Evolutionary conservation across 1,140 invertebrate genomes (phyloP), one percentile per base, ranked within the genome.

Genomic region (Parasteatoda tepidariorum): DNA sequence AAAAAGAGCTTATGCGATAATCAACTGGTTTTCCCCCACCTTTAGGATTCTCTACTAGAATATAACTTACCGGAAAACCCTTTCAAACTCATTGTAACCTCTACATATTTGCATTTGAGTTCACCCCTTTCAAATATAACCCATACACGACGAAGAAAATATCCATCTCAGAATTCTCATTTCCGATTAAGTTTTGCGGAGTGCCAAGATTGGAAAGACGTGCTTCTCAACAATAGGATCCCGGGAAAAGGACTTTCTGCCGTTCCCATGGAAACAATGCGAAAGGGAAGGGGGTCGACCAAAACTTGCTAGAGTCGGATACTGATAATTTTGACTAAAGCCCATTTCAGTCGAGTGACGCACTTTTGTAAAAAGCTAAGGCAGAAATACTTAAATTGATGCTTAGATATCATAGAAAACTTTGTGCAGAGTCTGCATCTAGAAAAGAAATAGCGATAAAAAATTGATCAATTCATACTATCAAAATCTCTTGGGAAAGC

Each of bases 221-320:
- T 74, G 71, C 57, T 74, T 57, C 30, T 11, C 11, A 74, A 74
- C 55, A 74, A 74, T 34, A 30, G 31, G 55, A 28, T 9, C 38
- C 18, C 1, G 24, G 13, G 13, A 11, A 30, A 68, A 71, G 13
- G 30, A 26, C 55, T 74, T 34, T 33, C 71, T 62, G n/a, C 31
- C 55, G 70, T 74, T 61, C 7, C 55, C 55, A 61, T 61, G 57
- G 71, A 34, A 61, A 74, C 71, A 30, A 26, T 48, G 18, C 38
- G 38, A 48, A 48, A 48, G 28, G 33, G 70, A 15, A 73, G n/a
- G n/a, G n/a, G n/a, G 15, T 30, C 54, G 54, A 54, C 59, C 70
- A 59, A 73, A 73, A 73, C 70, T 73, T 73, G 70, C 70, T 73
- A 30, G 26, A 38, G 70, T 73, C 70, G 48, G 70, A 73, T 33